phyloP scores from a whole-genome alignment of 1,140 invertebrate species.

The Charaxes varanes region DNA sequence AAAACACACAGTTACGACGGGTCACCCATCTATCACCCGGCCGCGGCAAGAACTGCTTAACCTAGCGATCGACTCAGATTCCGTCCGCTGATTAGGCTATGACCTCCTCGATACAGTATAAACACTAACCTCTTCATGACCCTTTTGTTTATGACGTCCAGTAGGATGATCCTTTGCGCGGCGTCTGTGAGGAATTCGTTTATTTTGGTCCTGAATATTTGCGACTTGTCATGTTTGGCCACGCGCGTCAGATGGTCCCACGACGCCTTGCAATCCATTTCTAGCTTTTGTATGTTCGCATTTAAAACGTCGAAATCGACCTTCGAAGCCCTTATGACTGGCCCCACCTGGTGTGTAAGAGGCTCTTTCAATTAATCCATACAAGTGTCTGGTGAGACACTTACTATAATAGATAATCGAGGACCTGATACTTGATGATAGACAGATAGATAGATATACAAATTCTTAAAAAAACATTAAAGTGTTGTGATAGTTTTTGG shows the following conservation, averaged over 20 bases:
- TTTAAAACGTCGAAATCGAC: constrained; percentile 94
- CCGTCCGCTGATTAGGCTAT: too few relatives aligned
- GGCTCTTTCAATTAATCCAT: background rate
- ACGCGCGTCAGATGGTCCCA: constrained; percentile 98
- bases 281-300: constrained; percentile 90
- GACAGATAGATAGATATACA: too few relatives aligned
- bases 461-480: too few relatives aligned
- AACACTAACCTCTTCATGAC: constrained; percentile 87
- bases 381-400: too few relatives aligned
- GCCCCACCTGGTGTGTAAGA: constrained; percentile 82
- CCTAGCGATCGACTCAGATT: too few relatives aligned
- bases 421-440: too few relatives aligned
- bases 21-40: too few relatives aligned
- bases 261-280: constrained; percentile 96
- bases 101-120: too few relatives aligned
- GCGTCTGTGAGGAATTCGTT: constrained; percentile 97
- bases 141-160: constrained; percentile 92
- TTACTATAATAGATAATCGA: background rate
- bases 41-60: too few relatives aligned
- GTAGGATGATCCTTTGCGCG: constrained; percentile 96
- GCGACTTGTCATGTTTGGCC: constrained; percentile 95
- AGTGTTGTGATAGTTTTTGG: too few relatives aligned
- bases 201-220: constrained; percentile 93
- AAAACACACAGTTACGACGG: too few relatives aligned
- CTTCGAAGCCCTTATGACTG: constrained; percentile 93